Conservation (phyloP, 2,113 vertebrate genomes). For the Engystomops pustulosus region DNA sequence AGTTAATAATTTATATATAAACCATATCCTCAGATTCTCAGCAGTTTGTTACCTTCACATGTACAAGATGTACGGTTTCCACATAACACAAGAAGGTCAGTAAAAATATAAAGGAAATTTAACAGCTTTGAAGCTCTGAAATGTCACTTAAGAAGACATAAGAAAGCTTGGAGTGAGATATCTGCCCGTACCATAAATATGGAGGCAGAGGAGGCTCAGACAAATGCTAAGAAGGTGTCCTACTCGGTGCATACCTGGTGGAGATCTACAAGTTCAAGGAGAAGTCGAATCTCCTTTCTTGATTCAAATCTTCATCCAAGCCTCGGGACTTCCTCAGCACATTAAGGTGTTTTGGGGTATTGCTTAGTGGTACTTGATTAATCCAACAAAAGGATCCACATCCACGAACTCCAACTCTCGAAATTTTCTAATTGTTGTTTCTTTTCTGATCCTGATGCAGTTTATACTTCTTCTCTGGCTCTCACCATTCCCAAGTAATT, state of each 20-base stretch:
- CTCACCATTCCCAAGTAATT: no score
- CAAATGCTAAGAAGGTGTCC: neutral
- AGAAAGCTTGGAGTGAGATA: neutral
- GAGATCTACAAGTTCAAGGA: neutral
- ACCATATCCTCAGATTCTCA: neutral
- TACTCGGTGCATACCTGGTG: neutral
- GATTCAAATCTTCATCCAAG: no score
- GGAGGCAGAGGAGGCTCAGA: neutral
- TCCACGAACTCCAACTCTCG: no score
- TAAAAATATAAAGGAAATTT: conserved; percentile 26
- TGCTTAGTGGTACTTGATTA: no score
- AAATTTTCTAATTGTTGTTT: no score
- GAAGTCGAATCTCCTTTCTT: no score
- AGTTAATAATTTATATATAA: conserved; percentile 13
- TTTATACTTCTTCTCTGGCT: no score
- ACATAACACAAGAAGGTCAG: conserved; percentile 24
- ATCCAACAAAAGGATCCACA: no score
- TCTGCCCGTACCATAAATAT: neutral
- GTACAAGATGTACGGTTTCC: conserved; percentile 14
- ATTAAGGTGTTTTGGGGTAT: no score
- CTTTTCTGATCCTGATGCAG: no score
- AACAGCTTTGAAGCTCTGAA: conserved; percentile 18
- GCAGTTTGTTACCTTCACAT: conserved; percentile 1
- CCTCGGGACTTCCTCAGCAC: no score
- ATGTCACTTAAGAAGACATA: conserved; percentile 11